Evolutionary conservation across 2,113 vertebrate genomes (phyloP).

Genomic region (Heterotis niloticus): DNA sequence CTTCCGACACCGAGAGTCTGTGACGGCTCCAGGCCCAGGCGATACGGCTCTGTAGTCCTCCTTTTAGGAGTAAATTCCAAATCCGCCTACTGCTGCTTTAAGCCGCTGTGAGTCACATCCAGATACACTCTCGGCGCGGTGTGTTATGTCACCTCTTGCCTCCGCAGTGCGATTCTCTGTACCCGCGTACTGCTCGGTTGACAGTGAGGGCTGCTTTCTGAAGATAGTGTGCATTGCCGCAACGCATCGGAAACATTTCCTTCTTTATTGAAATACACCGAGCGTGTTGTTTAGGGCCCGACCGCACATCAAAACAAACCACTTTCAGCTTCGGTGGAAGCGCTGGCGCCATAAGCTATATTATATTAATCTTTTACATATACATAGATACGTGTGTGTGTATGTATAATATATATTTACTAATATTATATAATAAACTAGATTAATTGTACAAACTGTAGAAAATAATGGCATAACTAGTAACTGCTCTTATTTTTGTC

Average conservation of each 20-base stretch:
- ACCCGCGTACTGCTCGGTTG: conserved; percentile 39
- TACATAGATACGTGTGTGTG: background rate
- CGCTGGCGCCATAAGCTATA: background rate
- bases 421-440: no score
- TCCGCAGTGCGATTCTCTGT: conserved; percentile 40
- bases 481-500: background rate
- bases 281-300: conserved; percentile 27
- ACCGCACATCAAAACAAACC: background rate
- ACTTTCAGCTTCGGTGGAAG: no score
- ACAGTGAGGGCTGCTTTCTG: conserved; percentile 50
- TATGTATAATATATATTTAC: no score
- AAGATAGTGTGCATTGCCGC: conserved; percentile 44
- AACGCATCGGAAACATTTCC: conserved; percentile 41
- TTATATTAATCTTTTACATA: background rate
- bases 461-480: background rate
- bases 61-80: conserved; percentile 52
- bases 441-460: no score
- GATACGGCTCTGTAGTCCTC: conserved; percentile 42
- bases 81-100: conserved; percentile 60
- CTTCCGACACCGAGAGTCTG: background rate
- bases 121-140: conserved; percentile 45
- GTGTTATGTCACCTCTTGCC: conserved; percentile 52
- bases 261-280: conserved; percentile 42
- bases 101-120: conserved; percentile 61
- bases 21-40: background rate